Base-by-base conservation (phyloP, 2,113 vertebrate species). In the Nematolebias whitei region DNA sequence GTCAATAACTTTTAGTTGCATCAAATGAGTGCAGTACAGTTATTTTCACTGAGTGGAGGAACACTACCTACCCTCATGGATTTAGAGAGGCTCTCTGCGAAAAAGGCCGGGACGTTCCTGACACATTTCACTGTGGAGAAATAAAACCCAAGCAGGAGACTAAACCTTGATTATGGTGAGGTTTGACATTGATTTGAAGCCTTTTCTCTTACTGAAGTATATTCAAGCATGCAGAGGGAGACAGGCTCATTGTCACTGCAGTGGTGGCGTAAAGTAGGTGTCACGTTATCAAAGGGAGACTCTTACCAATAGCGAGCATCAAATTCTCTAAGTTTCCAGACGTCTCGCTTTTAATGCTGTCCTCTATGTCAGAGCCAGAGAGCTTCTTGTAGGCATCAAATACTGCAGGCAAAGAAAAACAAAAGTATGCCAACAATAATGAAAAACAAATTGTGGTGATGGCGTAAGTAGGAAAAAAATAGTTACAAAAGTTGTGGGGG, bases 331-430 rank as follows among this genome's bases (percentile, higher is more conserved):
- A 58, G 62, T 95, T 93, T 5, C 96, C 96, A 1, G 94, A 95
- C 26, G 95, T 98, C 88, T 99, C 98, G 1, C 94, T 92, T 82
- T 93, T 88, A 71, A 99, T 90, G 71, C 95, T 97, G 76, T 97
- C 95, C 79, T 98, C 96, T 10, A 99, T 94, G 35, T 98, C 95
- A 71, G 91, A 94, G 71, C 95, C 95, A 0, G 93, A 94, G 62
- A 97, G 79, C 15, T 95, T 96, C 93, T 95, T 96, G 84, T 99
- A 99, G 41, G 93, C 95, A 32, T 94, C 94, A 81, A 99, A 98
- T 71, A 98, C 98, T 99, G 74, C 24, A 84, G 88, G 26, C 15
- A 71, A 4, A 1, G 56, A 67, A 70, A 67, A 70, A 57, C 41
- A 39, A 44, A 3, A 32, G n/a, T n/a, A n/a, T n/a, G n/a, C n/a